phyloP scores from a whole-genome alignment of 2,113 vertebrate genomes.

The Sprattus sprattus region DNA sequence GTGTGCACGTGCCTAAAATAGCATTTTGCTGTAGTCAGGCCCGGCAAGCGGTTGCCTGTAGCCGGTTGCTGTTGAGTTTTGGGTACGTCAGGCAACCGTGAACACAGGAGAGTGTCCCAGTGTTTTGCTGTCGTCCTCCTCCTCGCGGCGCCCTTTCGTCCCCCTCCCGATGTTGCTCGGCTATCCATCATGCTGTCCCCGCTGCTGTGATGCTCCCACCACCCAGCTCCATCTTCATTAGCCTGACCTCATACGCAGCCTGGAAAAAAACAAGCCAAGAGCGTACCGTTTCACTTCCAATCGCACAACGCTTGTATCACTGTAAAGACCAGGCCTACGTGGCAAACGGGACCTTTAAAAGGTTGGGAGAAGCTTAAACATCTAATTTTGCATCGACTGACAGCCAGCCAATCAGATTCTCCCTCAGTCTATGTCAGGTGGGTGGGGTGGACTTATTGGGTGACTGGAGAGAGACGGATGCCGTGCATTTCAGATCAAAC shows the following conservation, averaged over 20 bases:
- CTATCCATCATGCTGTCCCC: slow-evolving; percentile 9
- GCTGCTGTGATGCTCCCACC: background rate
- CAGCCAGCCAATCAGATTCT: background rate
- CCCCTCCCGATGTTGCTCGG: background rate
- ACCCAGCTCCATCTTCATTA: slow-evolving; percentile 37
- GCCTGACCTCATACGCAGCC: slow-evolving; percentile 17
- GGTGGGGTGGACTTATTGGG: background rate
- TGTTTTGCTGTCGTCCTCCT: background rate
- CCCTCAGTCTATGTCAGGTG: background rate
- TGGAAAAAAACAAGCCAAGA: slow-evolving; percentile 24
- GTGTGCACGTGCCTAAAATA: background rate
- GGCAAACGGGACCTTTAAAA: background rate
- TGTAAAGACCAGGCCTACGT: background rate
- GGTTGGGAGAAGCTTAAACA: slow-evolving; percentile 23
- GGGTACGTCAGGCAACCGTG: background rate
- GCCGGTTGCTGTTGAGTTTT: background rate
- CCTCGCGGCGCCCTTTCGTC: background rate
- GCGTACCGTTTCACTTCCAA: slow-evolving; percentile 27
- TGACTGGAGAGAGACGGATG: background rate
- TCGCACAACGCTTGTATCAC: slow-evolving; percentile 18
- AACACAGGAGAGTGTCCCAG: background rate
- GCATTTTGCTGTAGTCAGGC: background rate
- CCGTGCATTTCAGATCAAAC: background rate
- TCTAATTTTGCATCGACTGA: slow-evolving; percentile 12
- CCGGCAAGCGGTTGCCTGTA: background rate